These are phyloP conservation scores for Sebastolobus altivelis DNA, from an alignment of 2,797 vertebrate genomes.

Conservation along the genomic window DNA sequence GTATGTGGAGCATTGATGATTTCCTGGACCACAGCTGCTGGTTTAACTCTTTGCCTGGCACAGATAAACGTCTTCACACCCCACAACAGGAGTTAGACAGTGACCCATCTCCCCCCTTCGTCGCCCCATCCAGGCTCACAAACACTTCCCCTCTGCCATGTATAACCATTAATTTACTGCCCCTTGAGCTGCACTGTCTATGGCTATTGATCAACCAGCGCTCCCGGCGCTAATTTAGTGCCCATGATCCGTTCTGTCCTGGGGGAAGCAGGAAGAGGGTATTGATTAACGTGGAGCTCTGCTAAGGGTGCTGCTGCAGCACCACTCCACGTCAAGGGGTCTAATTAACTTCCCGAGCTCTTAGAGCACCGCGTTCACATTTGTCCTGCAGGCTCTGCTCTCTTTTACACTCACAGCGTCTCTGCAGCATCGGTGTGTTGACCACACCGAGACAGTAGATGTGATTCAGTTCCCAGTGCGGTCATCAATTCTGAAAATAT, in stretches of 20 bases:
- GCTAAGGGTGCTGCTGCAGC: constrained; percentile 50
- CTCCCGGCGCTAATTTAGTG: constrained; percentile 84
- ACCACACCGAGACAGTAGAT: not conserved
- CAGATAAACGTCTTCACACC: constrained; percentile 42
- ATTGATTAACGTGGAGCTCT: constrained; percentile 72
- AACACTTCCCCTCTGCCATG: constrained; percentile 46
- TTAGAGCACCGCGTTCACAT: constrained; percentile 41
- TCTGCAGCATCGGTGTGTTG: constrained; percentile 7
- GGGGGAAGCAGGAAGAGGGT: constrained; percentile 71
- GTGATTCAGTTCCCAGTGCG: constrained; percentile 6
- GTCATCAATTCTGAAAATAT: constrained; percentile 31
- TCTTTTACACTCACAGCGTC: constrained; percentile 7
- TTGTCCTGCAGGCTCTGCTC: constrained; percentile 23
- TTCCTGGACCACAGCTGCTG: constrained; percentile 1
- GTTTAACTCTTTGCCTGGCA: constrained; percentile 45
- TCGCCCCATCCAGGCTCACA: constrained; percentile 30
- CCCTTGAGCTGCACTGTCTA: constrained; percentile 75
- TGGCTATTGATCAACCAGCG: constrained; percentile 85
- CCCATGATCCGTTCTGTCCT: constrained; percentile 75
- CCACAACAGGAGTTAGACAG: constrained; percentile 50
- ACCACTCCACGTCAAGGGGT: constrained; percentile 40
- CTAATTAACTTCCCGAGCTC: constrained; percentile 65
- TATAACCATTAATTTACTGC: constrained; percentile 72
- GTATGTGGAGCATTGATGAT: constrained; percentile 10
- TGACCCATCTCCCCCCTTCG: constrained; percentile 41